These are phyloP conservation scores for Sarcophaga caerulescens DNA, from an alignment of 2,888 invertebrate genomes.

Conservation along the genomic window DNA sequence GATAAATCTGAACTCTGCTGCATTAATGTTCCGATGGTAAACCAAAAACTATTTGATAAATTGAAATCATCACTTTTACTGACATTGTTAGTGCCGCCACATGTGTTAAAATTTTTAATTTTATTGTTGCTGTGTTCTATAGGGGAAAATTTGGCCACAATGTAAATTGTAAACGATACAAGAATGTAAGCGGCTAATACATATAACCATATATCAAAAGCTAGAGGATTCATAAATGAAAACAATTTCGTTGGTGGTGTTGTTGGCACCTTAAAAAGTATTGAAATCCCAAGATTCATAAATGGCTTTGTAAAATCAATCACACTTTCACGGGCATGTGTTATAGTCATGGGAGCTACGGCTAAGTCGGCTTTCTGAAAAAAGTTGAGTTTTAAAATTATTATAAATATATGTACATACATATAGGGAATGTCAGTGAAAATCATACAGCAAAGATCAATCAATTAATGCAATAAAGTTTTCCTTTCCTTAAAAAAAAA, in stretches of 20 bases:
- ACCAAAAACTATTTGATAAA: constrained; percentile 93
- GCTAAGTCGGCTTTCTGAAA: constrained; percentile 92
- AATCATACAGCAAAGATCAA: too few relatives aligned
- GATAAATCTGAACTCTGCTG: constrained; percentile 91
- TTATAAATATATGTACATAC: not conserved
- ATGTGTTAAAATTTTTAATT: constrained; percentile 10
- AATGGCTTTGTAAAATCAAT: constrained; percentile 96
- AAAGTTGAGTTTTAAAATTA: not conserved
- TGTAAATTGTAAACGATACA: constrained; percentile 89
- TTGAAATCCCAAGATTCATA: constrained; percentile 94
- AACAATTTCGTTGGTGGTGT: constrained; percentile 88
- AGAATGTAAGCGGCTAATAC: constrained; percentile 90
- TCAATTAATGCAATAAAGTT: too few relatives aligned
- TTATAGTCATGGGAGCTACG: constrained; percentile 94
- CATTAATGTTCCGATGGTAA: constrained; percentile 93
- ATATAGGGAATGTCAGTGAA: too few relatives aligned
- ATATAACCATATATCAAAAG: constrained; percentile 93
- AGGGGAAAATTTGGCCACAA: constrained; percentile 90
- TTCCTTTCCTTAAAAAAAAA: too few relatives aligned
- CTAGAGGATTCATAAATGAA: constrained; percentile 93
- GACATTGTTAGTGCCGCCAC: not conserved
- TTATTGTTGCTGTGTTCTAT: constrained; percentile 89
- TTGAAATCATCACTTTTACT: constrained; percentile 80
- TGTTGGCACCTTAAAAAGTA: constrained; percentile 90
- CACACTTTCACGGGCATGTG: constrained; percentile 92